These are phyloP conservation scores for Hydropotes inermis DNA, from an alignment of 2,113 vertebrate species.

Conservation along the genomic window DNA sequence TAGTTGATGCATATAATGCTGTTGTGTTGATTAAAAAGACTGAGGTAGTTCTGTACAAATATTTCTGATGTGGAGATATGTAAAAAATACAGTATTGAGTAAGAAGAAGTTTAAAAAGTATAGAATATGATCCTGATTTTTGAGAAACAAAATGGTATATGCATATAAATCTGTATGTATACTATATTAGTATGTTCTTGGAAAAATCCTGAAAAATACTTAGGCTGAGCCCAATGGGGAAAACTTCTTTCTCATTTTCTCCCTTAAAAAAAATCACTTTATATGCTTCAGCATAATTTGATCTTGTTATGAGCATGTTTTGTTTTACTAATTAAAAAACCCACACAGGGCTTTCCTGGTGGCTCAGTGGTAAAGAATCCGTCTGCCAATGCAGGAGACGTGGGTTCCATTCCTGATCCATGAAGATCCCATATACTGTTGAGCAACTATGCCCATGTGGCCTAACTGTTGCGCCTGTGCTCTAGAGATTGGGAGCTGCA, in stretches of 20 bases:
- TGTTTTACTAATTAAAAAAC: neutral
- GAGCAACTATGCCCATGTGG: neutral
- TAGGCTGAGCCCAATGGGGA: neutral
- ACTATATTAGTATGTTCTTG: neutral
- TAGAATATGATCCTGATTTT: neutral
- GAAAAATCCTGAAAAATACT: neutral
- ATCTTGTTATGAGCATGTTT: neutral
- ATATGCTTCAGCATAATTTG: neutral
- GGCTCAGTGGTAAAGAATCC: neutral
- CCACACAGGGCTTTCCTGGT: neutral
- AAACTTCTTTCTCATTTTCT: neutral
- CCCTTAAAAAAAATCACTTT: neutral
- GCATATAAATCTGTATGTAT: neutral
- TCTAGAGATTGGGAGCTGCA: neutral
- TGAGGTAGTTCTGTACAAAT: neutral
- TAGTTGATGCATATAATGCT: neutral
- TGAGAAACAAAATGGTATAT: neutral
- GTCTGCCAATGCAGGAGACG: neutral
- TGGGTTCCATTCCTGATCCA: neutral
- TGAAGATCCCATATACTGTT: neutral
- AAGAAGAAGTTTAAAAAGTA: neutral
- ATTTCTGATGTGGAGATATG: neutral
- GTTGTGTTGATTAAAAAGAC: slow-evolving; percentile 34
- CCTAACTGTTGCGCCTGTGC: neutral
- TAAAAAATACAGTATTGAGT: neutral